A percentile compares a stretch with the other conserved stretches of the same genome.
Evolutionary conservation across 2,888 invertebrate genomes (phyloP).

Genomic region (Hanleya hanleyi): DNA sequence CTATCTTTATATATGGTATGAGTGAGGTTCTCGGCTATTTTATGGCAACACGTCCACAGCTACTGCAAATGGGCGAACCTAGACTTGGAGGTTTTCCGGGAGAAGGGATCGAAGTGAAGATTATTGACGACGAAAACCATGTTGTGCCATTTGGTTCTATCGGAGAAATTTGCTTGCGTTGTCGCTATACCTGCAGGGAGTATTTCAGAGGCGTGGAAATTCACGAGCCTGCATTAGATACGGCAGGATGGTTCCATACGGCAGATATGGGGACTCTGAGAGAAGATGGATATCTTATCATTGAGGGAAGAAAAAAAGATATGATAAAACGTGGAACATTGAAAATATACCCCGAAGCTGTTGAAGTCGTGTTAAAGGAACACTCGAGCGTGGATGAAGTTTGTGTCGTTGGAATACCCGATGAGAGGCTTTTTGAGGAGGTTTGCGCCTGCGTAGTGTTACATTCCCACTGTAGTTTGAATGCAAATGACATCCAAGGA

Average conservation of each 20-base stretch:
- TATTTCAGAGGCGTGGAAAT: background rate
- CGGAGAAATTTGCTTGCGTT: conserved; percentile 9
- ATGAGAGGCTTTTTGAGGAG: conserved; percentile 9
- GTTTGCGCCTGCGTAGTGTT: background rate
- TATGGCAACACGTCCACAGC: background rate
- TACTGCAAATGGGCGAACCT: background rate
- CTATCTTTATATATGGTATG: background rate
- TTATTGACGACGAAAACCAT: background rate
- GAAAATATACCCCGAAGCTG: background rate
- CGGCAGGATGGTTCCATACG: conserved; percentile 10
- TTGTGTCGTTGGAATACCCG: conserved; percentile 3
- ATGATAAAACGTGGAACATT: background rate
- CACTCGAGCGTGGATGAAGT: conserved; percentile 2
- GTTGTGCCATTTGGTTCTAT: background rate
- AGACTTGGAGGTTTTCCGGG: background rate
- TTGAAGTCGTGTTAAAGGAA: background rate
- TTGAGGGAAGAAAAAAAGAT: background rate
- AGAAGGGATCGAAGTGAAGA: background rate
- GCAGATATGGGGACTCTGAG: background rate
- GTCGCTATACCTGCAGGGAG: too few relatives aligned
- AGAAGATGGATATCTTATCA: background rate
- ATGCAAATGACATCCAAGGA: too few relatives aligned
- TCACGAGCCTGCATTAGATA: background rate
- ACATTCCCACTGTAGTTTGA: too few relatives aligned
- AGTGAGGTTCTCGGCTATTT: background rate